phyloP scores from a whole-genome alignment of 2,797 vertebrate species.

The Pristis pectinata region DNA sequence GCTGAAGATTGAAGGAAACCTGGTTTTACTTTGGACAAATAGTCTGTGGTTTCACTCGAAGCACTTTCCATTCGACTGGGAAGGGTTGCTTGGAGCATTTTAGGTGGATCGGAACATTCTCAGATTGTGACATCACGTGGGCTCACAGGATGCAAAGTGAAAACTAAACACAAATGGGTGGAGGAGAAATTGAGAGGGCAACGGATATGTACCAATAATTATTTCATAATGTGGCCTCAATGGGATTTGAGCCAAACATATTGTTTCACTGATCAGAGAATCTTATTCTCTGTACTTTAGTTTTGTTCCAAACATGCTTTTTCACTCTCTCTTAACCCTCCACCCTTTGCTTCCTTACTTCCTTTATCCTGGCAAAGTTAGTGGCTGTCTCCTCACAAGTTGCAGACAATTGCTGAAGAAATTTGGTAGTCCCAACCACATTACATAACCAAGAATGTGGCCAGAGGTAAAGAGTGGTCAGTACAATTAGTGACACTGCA shows the following conservation, averaged over 20 bases:
- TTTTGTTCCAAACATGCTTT: no score
- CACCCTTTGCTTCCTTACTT: no score
- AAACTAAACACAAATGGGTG: neutral
- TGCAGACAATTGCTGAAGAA: neutral
- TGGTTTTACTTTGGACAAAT: neutral
- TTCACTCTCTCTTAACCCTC: neutral
- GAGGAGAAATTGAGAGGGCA: neutral
- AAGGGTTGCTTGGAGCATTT: neutral
- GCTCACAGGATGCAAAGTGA: neutral
- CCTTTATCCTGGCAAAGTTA: neutral
- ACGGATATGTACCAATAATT: neutral
- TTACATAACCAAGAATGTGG: neutral
- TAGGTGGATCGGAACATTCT: no score
- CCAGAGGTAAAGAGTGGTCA: neutral
- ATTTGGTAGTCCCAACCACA: neutral
- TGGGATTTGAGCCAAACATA: neutral
- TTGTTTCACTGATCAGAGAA: neutral
- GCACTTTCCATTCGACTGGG: neutral
- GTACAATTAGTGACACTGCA: neutral
- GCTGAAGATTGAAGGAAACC: neutral
- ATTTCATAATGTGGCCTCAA: neutral
- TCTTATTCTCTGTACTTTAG: neutral
- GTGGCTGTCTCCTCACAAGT: neutral
- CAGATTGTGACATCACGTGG: neutral
- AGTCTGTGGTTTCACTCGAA: neutral